Evolutionary conservation across 2,797 vertebrate species (phyloP).

Genomic region (Hemibagrus guttatus): DNA sequence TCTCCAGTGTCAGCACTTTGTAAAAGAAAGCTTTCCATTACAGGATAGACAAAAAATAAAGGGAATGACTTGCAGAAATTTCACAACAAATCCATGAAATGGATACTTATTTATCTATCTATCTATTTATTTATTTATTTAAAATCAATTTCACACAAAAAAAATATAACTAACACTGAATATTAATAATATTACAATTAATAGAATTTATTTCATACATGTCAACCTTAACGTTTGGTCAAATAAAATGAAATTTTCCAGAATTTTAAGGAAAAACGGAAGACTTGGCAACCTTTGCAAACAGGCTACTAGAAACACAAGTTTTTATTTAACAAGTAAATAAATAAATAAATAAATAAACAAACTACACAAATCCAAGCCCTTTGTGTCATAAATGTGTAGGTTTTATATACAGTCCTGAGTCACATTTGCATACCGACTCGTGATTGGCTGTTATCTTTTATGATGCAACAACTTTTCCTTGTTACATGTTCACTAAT

Average conservation of each 20-base stretch:
- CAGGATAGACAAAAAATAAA: not conserved
- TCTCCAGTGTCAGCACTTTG: not conserved
- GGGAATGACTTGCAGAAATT: not conserved
- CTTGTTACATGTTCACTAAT: not conserved
- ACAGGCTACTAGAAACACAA: not conserved
- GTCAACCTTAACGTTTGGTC: not conserved
- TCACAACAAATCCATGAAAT: not conserved
- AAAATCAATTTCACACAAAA: not conserved
- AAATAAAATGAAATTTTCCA: not conserved
- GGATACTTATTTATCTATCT: not conserved
- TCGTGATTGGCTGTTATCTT: not conserved
- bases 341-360: not conserved
- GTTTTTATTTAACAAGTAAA: not conserved
- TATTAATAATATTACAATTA: not conserved
- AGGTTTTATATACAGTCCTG: not conserved
- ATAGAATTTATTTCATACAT: not conserved
- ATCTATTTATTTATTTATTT: no score
- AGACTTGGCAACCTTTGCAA: not conserved
- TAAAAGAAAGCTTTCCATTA: not conserved
- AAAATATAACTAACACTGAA: not conserved
- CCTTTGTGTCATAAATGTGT: not conserved
- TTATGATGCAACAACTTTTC: not conserved
- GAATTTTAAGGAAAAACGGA: not conserved
- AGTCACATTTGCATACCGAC: not conserved
- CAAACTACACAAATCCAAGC: not conserved